These are phyloP conservation scores for Pionites leucogaster DNA, from an alignment of 2,113 vertebrate genomes.

Conservation along the genomic window DNA sequence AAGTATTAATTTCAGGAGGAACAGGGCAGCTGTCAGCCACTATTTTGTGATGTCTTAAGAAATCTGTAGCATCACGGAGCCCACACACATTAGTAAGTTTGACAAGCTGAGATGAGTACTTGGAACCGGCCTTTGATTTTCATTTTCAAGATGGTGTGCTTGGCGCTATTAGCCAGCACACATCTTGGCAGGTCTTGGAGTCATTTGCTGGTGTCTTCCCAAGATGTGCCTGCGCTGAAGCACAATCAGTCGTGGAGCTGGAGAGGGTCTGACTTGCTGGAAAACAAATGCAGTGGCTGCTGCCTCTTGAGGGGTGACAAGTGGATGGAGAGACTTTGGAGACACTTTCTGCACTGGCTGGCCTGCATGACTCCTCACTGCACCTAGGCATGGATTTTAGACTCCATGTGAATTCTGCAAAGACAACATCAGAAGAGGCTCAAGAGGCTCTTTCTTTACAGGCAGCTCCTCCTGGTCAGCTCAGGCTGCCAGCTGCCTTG, in stretches of 20 bases:
- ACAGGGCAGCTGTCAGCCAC: background rate
- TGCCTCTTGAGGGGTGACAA: background rate
- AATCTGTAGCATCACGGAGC: background rate
- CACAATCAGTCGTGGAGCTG: background rate
- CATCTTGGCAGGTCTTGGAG: background rate
- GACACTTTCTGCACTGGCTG: background rate
- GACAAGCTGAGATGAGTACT: background rate
- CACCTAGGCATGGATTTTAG: accelerated
- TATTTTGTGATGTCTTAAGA: conserved; percentile 2
- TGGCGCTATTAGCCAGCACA: background rate
- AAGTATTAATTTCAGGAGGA: background rate
- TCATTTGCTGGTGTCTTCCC: conserved; percentile 4
- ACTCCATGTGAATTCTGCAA: background rate
- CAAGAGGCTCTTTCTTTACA: background rate
- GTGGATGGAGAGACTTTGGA: background rate
- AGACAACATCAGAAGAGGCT: background rate
- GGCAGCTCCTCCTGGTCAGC: background rate
- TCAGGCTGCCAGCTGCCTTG: background rate
- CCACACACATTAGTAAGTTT: conserved; percentile 23
- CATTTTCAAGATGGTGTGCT: conserved; percentile 1
- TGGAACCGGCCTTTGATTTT: conserved; percentile 44
- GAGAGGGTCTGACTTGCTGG: background rate
- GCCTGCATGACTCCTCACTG: background rate
- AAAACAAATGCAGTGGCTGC: background rate
- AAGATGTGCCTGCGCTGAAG: background rate